These are phyloP conservation scores for Euwallacea fornicatus DNA, from an alignment of 1,140 invertebrate genomes.

Conservation along the genomic window DNA sequence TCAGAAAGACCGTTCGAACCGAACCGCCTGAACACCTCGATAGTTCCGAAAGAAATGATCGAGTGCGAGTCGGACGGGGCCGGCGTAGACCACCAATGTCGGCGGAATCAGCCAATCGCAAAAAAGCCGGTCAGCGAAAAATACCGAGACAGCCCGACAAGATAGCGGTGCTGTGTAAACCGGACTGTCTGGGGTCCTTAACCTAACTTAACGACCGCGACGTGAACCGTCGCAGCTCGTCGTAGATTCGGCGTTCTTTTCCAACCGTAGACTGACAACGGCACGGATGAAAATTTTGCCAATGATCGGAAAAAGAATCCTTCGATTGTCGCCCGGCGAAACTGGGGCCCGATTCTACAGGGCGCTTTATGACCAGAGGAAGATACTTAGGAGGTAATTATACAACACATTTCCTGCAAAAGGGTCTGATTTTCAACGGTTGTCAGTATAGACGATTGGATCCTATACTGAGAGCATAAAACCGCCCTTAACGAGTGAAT, in stretches of 20 bases:
- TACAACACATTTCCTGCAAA: no score
- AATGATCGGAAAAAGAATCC: no score
- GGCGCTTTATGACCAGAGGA: no score
- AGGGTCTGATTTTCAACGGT: no score
- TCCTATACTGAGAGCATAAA: no score
- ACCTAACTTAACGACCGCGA: slow-evolving; percentile 53
- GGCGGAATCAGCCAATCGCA: slow-evolving; percentile 39
- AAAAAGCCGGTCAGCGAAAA: slow-evolving; percentile 28
- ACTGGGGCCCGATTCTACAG: no score
- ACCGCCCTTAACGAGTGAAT: no score
- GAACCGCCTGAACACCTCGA: slow-evolving; percentile 10
- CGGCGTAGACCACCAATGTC: slow-evolving; percentile 30
- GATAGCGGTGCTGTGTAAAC: slow-evolving; percentile 43
- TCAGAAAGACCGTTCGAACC: slow-evolving; percentile 8
- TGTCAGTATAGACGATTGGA: no score
- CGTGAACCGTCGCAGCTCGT: slow-evolving; percentile 40
- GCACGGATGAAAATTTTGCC: not conserved
- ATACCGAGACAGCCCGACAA: slow-evolving; percentile 32
- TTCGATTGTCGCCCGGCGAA: no score
- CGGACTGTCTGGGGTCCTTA: slow-evolving; percentile 53
- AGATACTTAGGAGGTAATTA: no score
- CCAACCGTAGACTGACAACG: not conserved
- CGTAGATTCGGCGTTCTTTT: slow-evolving; percentile 31
- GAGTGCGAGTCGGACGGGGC: slow-evolving; percentile 32
- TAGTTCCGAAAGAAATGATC: slow-evolving; percentile 29